phyloP scores from a whole-genome alignment of 2,113 vertebrate species.

The Amazona vittata region DNA sequence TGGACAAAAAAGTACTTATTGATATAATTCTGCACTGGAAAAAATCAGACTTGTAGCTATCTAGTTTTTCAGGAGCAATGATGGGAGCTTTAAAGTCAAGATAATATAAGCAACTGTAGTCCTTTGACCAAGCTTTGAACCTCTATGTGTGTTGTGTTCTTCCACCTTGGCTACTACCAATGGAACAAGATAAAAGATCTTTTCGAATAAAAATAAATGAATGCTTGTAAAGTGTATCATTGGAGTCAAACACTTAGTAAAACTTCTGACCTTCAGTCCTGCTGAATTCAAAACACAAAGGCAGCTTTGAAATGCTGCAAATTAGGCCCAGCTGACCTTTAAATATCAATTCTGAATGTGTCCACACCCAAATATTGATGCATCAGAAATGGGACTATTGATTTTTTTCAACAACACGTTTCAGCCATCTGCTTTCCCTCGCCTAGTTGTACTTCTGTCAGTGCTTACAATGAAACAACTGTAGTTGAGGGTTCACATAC shows the following conservation, averaged over 20 bases:
- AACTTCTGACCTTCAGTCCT: constrained; percentile 44
- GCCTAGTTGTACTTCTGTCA: not conserved
- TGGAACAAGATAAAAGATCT: not conserved
- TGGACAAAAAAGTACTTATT: not conserved
- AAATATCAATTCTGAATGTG: constrained; percentile 43
- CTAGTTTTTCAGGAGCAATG: not conserved
- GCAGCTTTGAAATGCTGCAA: constrained; percentile 50
- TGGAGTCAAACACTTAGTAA: constrained; percentile 14
- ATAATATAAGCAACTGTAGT: not conserved
- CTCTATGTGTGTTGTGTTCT: not conserved
- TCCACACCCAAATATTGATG: constrained; percentile 58
- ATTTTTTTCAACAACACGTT: constrained; percentile 47
- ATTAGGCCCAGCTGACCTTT: constrained; percentile 63
- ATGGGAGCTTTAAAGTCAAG: not conserved
- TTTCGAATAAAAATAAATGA: constrained; percentile 10
- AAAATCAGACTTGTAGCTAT: not conserved
- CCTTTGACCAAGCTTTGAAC: constrained; percentile 8
- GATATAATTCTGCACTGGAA: not conserved
- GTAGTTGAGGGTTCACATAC: not conserved
- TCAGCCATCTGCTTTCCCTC: constrained; percentile 49
- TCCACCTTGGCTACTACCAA: not conserved
- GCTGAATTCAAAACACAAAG: constrained; percentile 32
- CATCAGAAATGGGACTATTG: constrained; percentile 51
- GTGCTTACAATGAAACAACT: not conserved
- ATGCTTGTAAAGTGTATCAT: not conserved